These are phyloP conservation scores for Saccopteryx leptura DNA, from an alignment of 2,113 vertebrate genomes.

Conservation along the genomic window DNA sequence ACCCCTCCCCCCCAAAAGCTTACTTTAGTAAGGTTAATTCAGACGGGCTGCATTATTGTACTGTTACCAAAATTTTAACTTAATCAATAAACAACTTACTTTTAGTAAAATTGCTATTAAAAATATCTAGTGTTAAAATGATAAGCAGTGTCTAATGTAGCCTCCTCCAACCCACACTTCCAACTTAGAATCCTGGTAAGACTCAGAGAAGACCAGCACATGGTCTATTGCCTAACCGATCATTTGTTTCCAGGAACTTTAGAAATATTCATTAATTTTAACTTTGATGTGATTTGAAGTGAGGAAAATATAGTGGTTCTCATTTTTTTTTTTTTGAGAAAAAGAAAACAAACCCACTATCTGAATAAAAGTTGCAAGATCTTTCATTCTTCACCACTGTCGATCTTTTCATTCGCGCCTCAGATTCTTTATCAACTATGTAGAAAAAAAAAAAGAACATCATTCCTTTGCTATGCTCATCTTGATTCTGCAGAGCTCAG, in stretches of 20 bases:
- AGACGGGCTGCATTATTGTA: background rate
- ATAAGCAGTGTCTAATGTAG: background rate
- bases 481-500: background rate
- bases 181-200: background rate
- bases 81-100: background rate
- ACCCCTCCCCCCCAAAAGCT: accelerated
- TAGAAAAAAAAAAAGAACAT: background rate
- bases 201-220: background rate
- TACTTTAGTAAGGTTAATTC: background rate
- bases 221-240: background rate
- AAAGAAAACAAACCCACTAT: background rate
- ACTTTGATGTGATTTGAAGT: background rate
- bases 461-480: background rate
- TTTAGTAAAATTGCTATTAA: background rate
- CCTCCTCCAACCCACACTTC: background rate
- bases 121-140: background rate
- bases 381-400: background rate
- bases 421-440: background rate
- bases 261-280: background rate
- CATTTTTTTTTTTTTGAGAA: background rate
- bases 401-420: background rate
- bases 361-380: background rate
- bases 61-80: constrained; percentile 7
- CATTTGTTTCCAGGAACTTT: background rate
- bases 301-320: background rate